Evolutionary conservation across 1,140 invertebrate genomes (phyloP), one percentile per base, ranked within the genome.

Genomic region (Drosophila paulistorum): DNA sequence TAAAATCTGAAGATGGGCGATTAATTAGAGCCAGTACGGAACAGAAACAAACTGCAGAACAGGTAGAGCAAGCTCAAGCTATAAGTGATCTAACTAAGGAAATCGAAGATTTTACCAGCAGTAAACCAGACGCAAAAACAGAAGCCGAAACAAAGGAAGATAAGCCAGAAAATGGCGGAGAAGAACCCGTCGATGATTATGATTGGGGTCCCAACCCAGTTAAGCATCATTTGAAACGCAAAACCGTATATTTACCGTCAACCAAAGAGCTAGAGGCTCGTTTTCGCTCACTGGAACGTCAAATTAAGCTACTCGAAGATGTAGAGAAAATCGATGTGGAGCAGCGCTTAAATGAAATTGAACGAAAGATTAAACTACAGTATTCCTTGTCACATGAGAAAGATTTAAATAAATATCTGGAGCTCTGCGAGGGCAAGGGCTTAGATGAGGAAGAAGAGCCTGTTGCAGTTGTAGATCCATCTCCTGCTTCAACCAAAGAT

Each of bases 291-390:
- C 33, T 91, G 2, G 90, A 91, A 55, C 74, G 90, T 1, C 90
- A 91, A 60, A 91, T 91, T 1, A 91, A 89, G 45, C 66, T 91
- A 3, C 81, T 91, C 0, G 90, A 91, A 60, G 90, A 91, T 73
- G 90, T 91, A 10, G 90, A 91, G 20, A 91, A 91, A 23, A 91
- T 91, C 14, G 90, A 91, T 76, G 90, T 91, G 10, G 90, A 91
- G 65, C 83, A 91, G 41, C 70, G 90, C 3, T 51, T 91, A 4
- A 68, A 23, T 17, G 90, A 91, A 66, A 91, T 91, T 23, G 90
- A 91, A 20, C 67, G 90, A 2, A 91, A 91, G 72, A 91, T 91
- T 14, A 91, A 91, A 26, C 14, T 91, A 14, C 90, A 91, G 26
- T 91, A 91, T 26, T 91, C 90, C 3, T 62, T 91, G 2, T 91